Evolutionary conservation across 2,113 vertebrate genomes (phyloP).

Genomic region (Rousettus leschenaultii): DNA sequence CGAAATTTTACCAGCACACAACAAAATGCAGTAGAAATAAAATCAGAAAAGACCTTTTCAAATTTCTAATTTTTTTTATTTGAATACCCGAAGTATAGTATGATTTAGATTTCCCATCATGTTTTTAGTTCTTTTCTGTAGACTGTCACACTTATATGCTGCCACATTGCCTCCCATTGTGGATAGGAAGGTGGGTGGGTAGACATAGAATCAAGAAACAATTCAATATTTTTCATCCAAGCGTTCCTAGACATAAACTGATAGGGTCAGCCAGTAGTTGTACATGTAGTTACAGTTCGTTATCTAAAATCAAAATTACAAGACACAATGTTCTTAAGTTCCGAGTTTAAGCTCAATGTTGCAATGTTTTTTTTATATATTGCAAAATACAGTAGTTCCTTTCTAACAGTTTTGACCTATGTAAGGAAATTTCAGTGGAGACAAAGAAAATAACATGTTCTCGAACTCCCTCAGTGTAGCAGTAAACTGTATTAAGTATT

Average conservation of each 20-base stretch:
- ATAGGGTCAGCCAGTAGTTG: not conserved
- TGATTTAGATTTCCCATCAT: not conserved
- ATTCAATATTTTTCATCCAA: not conserved
- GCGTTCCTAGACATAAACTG: not conserved
- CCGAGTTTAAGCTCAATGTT: not conserved
- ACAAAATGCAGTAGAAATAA: not conserved
- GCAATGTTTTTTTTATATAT: not conserved
- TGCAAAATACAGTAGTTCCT: slow-evolving; percentile 16
- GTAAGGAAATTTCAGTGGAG: not conserved
- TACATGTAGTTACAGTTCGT: not conserved
- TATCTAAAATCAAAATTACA: slow-evolving; percentile 10
- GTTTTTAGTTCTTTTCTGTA: not conserved
- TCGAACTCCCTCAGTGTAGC: not conserved
- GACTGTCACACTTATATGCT: not conserved
- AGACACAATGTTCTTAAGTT: not conserved
- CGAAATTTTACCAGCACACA: not conserved
- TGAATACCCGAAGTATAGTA: not conserved
- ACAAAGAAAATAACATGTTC: not conserved
- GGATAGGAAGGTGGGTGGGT: not conserved
- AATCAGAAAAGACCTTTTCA: not conserved
- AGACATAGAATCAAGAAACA: not conserved
- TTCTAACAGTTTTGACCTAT: not conserved
- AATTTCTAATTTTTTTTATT: not conserved
- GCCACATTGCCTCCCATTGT: not conserved
- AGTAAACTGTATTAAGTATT: not conserved